phyloP scores from a whole-genome alignment of 2,113 vertebrate genomes.

The Onychorhynchus coronatus region DNA sequence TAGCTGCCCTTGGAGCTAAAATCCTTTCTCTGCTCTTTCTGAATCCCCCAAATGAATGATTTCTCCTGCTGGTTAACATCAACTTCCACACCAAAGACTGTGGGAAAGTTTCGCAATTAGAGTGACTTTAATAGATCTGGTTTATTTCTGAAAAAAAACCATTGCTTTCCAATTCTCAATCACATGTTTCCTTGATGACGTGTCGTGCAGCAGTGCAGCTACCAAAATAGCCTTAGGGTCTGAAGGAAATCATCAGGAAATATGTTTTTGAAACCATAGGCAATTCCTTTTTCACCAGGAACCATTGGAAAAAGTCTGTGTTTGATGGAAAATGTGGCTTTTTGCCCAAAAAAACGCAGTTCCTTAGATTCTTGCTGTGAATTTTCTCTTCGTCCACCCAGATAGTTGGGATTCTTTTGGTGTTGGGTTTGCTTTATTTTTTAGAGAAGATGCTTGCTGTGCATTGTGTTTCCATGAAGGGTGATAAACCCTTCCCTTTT shows the following conservation, averaged over 20 bases:
- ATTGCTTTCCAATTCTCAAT: conserved; percentile 25
- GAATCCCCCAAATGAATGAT: neutral
- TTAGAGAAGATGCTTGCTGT: neutral
- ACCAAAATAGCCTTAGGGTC: conserved; percentile 5
- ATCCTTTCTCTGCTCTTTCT: conserved; percentile 23
- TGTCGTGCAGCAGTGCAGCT: neutral
- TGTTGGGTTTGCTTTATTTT: neutral
- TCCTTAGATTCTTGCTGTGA: neutral
- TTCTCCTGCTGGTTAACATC: conserved; percentile 35
- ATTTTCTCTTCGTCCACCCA: neutral
- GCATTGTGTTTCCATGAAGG: neutral
- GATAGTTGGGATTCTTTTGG: neutral
- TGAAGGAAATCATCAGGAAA: conserved; percentile 55
- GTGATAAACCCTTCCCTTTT: neutral
- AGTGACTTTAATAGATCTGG: conserved; percentile 12
- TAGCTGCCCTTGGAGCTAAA: conserved; percentile 15
- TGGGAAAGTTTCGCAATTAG: conserved; percentile 35
- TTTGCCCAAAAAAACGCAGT: neutral
- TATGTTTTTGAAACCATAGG: neutral
- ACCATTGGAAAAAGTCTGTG: neutral
- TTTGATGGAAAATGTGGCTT: neutral
- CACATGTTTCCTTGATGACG: conserved; percentile 34
- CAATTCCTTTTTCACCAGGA: neutral
- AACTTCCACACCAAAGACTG: conserved; percentile 10
- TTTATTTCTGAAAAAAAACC: conserved; percentile 29